Evolutionary conservation across 2,113 vertebrate species (phyloP), one percentile per base, ranked within the genome.

Genomic region (Ciconia stormi): DNA sequence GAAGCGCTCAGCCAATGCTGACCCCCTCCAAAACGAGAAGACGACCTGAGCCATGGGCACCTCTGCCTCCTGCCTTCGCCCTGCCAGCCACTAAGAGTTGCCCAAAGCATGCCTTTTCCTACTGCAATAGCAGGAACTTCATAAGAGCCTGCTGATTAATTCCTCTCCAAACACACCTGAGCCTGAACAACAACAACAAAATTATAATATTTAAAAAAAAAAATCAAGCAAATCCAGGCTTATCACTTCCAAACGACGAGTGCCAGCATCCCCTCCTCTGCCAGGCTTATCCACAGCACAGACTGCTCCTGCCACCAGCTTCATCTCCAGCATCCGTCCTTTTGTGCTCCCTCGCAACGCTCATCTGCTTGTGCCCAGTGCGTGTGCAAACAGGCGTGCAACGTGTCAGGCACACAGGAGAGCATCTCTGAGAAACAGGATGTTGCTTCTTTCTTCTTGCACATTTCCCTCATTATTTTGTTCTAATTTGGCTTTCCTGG

Each of bases 401-500:
- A 66, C 17, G 2, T 4, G 17, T 8, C 82, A 49, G 34, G 29
- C 77, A 8, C 4, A 10, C 92, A 34, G 82, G 81, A 49, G 59
- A 83, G 72, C 95, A 59, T 61, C 80, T 53, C 87, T 1, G 7
- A 49, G 61, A 36, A 84, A 42, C 55, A 46, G 52, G 78, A 76
- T 29, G 65, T 6, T 11, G 50, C 82, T 84, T 38, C 96, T 90
- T 89, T 71, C 95, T 97, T 91, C 91, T 92, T 61, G 96, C 80
- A 88, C 72, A 21, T 96, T 97, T 94, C 74, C 93, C 93, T 97
- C 93, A 77, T 97, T 97, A 97, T 98, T 98, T 97, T 85, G 87
- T 88, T 96, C 97, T 97, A 91, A 97, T 98, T 98, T 98, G 95
- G 96, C 96, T 97, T 98, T 82, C 52, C 96, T 73, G 66, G 93